These are phyloP conservation scores for Plecotus auritus DNA, from an alignment of 2,113 vertebrate genomes.

Conservation along the genomic window DNA sequence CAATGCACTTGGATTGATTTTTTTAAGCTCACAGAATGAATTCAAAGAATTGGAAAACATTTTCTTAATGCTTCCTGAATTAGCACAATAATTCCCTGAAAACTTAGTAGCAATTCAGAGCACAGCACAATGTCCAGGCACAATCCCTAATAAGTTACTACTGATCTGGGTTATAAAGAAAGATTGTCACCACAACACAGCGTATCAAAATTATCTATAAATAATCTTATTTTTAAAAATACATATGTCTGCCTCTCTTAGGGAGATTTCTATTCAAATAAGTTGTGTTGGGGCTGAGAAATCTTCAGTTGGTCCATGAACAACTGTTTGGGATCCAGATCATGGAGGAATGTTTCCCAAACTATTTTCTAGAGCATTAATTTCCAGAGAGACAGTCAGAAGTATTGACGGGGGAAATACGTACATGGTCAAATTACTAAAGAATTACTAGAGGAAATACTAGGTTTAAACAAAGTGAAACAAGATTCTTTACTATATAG, in stretches of 20 bases:
- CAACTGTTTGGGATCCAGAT: neutral
- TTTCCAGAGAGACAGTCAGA: neutral
- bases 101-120: constrained; percentile 3
- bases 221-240: constrained; percentile 20
- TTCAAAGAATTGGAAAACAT: neutral
- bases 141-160: constrained; percentile 8
- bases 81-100: constrained; percentile 29
- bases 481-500: neutral
- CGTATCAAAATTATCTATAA: neutral
- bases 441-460: neutral
- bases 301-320: neutral
- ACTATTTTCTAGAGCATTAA: neutral
- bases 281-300: neutral
- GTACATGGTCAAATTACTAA: neutral
- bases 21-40: constrained; percentile 17
- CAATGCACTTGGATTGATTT: neutral
- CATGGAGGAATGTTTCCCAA: neutral
- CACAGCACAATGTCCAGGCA: neutral
- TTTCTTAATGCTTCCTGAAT: constrained; percentile 24
- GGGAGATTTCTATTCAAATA: neutral
- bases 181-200: neutral
- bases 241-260: neutral
- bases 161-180: neutral
- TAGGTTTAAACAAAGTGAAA: constrained; percentile 16
- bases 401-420: neutral